Percentiles rank a stretch among this genome's conserved stretches.
These are phyloP conservation scores for Phenganax marumi DNA, from an alignment of 92 coral and sea anemone species.

Conservation along the genomic window DNA sequence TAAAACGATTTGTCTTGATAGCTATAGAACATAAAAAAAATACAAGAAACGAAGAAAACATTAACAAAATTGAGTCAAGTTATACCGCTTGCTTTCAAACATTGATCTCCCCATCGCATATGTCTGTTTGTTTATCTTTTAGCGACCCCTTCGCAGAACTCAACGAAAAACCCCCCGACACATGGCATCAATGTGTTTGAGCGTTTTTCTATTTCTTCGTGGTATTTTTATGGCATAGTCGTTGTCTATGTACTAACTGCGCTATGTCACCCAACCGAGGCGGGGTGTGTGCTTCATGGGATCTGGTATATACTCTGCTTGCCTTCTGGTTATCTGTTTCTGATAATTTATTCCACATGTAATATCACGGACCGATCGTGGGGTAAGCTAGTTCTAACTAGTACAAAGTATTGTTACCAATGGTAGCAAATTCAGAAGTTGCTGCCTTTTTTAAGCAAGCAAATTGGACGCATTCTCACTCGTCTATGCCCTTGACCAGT, in stretches of 20 bases:
- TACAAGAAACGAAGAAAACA: too few species aligned
- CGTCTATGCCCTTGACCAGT: too few species aligned
- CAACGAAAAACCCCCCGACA: not conserved
- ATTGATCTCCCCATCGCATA: too few species aligned
- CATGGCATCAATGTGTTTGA: not conserved
- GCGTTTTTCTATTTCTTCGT: constrained; percentile 56
- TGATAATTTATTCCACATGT: constrained; percentile 79
- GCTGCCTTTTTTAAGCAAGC: too few species aligned
- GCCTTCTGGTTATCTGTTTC: constrained; percentile 88
- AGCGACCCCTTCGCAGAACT: not conserved
- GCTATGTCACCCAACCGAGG: constrained; percentile 74
- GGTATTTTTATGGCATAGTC: constrained; percentile 66
- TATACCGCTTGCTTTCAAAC: too few species aligned
- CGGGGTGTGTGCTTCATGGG: constrained; percentile 68
- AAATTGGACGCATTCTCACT: too few species aligned
- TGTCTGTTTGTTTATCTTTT: not conserved
- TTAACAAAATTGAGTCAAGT: too few species aligned
- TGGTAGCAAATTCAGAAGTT: not conserved
- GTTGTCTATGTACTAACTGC: constrained; percentile 70
- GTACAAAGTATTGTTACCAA: not conserved
- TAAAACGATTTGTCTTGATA: too few species aligned
- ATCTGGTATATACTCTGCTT: constrained; percentile 78
- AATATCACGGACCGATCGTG: constrained; percentile 93
- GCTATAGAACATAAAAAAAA: too few species aligned
- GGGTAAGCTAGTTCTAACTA: constrained; percentile 61